Evolutionary conservation across 2,888 invertebrate species (phyloP).

Genomic region (Amiota minor): DNA sequence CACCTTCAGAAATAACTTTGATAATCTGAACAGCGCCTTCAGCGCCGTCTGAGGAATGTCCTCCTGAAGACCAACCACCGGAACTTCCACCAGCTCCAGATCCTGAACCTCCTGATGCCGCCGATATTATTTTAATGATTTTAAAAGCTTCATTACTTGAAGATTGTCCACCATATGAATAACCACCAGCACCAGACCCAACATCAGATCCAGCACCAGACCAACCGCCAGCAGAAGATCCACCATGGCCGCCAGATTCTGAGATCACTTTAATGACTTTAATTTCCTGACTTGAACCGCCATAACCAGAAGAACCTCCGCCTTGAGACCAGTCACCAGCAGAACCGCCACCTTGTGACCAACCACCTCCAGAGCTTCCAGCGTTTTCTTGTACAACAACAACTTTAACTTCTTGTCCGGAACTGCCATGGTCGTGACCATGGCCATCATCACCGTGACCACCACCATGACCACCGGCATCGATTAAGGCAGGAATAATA

Average conservation of each 20-base stretch:
- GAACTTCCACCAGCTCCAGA: neutral
- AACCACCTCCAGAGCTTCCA: conserved; percentile 13
- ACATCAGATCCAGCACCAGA: neutral
- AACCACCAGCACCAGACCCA: no score
- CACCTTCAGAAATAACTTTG: conserved; percentile 8
- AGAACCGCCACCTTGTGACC: conserved; percentile 3
- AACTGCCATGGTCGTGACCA: neutral
- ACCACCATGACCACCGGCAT: conserved; percentile 36
- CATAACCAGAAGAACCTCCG: neutral
- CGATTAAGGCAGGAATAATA: conserved; percentile 51
- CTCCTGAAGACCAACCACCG: neutral
- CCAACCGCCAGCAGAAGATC: conserved; percentile 10
- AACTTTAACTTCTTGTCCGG: conserved; percentile 16
- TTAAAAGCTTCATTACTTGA: neutral
- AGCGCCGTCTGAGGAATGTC: neutral
- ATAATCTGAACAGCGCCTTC: conserved; percentile 16
- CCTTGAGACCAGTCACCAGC: neutral
- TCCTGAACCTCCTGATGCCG: neutral
- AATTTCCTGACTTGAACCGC: neutral
- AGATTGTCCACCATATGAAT: no score
- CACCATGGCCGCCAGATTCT: conserved; percentile 1
- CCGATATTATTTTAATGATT: conserved; percentile 21
- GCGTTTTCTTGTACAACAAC: conserved; percentile 17
- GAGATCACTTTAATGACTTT: conserved; percentile 23
- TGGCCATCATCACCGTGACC: conserved; percentile 38